Percentiles rank a stretch among this genome's conserved stretches.
These are phyloP conservation scores for Idaea dimidiata DNA, from an alignment of 2,888 invertebrate genomes.

Conservation along the genomic window DNA sequence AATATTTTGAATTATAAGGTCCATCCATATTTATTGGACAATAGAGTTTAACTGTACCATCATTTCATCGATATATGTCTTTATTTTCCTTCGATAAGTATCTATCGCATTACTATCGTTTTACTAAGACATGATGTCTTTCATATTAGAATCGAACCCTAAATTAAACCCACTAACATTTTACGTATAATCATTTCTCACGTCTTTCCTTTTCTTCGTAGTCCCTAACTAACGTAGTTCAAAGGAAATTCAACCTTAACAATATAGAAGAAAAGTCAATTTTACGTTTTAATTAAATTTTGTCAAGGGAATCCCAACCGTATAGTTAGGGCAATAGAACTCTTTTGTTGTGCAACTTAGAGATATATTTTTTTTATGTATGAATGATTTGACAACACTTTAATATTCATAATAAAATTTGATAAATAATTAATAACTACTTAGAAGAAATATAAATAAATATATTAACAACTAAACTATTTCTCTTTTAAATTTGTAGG, in stretches of 20 bases:
- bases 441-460: no score
- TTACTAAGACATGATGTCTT: no score
- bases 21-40: not conserved
- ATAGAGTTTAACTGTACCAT: not conserved
- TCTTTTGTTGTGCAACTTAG: not conserved
- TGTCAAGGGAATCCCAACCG: not conserved
- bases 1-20: not conserved
- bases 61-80: not conserved
- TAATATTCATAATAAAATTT: not conserved
- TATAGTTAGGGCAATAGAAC: not conserved
- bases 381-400: not conserved
- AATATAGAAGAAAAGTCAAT: not conserved
- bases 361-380: not conserved
- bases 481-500: no score
- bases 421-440: no score
- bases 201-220: not conserved
- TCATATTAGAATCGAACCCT: no score
- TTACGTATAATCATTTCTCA: constrained; percentile 1
- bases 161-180: not conserved
- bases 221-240: not conserved
- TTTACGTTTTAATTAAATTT: no score
- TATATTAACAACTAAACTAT: no score
- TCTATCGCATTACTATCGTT: no score
- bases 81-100: not conserved
- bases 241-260: not conserved